phyloP scores from a whole-genome alignment of 2,113 vertebrate species.

The Harpagus bidentatus region DNA sequence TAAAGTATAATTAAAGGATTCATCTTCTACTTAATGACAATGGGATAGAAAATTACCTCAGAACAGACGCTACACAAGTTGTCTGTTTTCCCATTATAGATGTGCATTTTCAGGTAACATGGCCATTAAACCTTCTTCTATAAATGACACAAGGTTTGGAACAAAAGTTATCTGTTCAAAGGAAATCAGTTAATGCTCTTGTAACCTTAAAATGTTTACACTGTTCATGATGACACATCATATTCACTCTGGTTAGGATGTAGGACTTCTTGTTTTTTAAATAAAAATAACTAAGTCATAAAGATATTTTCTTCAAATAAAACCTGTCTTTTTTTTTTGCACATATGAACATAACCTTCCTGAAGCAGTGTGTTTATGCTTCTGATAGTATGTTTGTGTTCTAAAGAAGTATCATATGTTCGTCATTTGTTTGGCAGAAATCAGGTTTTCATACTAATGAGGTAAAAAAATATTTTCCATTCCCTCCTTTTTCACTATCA shows the following conservation, averaged over 20 bases:
- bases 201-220: not conserved
- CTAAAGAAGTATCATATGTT: not conserved
- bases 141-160: not conserved
- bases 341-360: not conserved
- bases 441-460: not conserved
- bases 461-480: not conserved
- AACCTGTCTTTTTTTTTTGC: not conserved
- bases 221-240: not conserved
- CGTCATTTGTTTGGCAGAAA: not conserved
- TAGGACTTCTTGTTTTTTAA: not conserved
- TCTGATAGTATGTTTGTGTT: not conserved
- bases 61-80: slow-evolving; percentile 10
- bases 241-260: not conserved
- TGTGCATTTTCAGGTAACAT: slow-evolving; percentile 14
- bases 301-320: not conserved
- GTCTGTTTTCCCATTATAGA: not conserved
- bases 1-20: slow-evolving; percentile 47
- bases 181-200: not conserved
- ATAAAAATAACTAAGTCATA: not conserved
- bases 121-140: not conserved
- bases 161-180: not conserved
- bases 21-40: slow-evolving; percentile 28
- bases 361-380: not conserved
- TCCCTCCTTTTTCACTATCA: not conserved
- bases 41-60: slow-evolving; percentile 12